These are phyloP conservation scores for Sandelia bainsii DNA, from an alignment of 2,797 vertebrate genomes.

Conservation along the genomic window DNA sequence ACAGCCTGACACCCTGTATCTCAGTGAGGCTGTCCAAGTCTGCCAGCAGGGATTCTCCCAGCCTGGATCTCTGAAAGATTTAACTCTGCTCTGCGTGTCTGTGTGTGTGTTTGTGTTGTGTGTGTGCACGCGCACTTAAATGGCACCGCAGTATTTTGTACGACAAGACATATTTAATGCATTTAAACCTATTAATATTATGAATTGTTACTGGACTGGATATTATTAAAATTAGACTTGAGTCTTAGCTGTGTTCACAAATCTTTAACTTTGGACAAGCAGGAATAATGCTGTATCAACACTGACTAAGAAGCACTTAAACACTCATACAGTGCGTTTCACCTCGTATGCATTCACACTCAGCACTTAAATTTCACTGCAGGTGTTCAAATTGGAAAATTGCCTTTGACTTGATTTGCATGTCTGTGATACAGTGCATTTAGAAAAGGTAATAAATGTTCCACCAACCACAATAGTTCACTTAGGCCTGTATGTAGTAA, in stretches of 20 bases:
- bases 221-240: background rate
- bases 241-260: background rate
- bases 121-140: constrained; percentile 1
- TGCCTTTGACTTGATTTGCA: constrained; percentile 28
- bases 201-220: background rate
- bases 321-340: background rate
- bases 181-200: background rate
- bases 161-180: background rate
- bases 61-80: constrained; percentile 19
- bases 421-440: constrained; percentile 34
- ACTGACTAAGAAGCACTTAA: constrained; percentile 3
- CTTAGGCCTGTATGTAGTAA: background rate
- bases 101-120: background rate
- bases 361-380: constrained; percentile 28
- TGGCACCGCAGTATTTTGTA: background rate
- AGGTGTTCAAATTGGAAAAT: constrained; percentile 45
- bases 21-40: constrained; percentile 49
- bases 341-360: constrained; percentile 13
- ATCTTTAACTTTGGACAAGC: background rate
- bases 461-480: background rate
- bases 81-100: background rate
- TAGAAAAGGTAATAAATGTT: background rate
- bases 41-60: constrained; percentile 46
- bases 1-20: constrained; percentile 41
- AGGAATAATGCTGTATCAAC: constrained; percentile 3